Base-by-base conservation (phyloP, 2,797 vertebrate species). In the Micropoecilia bifurca region DNA sequence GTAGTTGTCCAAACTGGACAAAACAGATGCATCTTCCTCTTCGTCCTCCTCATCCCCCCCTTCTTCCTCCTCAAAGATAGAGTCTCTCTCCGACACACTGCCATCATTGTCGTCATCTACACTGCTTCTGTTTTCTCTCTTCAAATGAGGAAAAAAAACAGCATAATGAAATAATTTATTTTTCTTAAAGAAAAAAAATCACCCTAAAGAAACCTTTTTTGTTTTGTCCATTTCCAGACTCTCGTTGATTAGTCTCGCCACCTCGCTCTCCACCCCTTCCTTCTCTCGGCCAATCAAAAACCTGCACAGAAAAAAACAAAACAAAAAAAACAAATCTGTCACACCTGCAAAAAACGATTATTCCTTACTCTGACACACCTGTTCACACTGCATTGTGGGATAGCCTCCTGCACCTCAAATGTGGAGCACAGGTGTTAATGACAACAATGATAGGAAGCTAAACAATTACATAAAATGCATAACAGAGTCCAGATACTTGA, bases 261-360 rank as follows among this genome's bases (percentile, higher is more conserved):
- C 97, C 92, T 98, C 97, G 59, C 97, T 98, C 88, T 97, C 96
- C 82, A 96, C 95, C 20, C 97, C 97, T 0, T 96, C 96, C 93
- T 96, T 97, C 90, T 98, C 97, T 90, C 97, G 96, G 48, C 97
- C 97, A 95, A 98, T 98, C 86, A 97, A 86, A 95, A 98, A 98
- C 89, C 97, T 98, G 89, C 53, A 83, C 71, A n/a, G n/a, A 10
- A 71, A 10, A 71, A 39, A 59, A 63, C n/a, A n/a, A n/a, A n/a
- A n/a, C n/a, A 7, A 84, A 12, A 50, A 28, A 63, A 8, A 85
- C 12, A 55, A 28, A 47, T 78, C 28, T 71, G 25, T 77, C 4
- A 71, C 75, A 78, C 71, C 71, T 75, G 78, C 28, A 8, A 39
- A 39, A 76, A 57, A 61, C 47, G 46, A 75, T 76, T 16, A 43